Evolutionary conservation across 1,140 invertebrate species (phyloP), one percentile per base, ranked within the genome.

Genomic region (Drosophila fuyamai): DNA sequence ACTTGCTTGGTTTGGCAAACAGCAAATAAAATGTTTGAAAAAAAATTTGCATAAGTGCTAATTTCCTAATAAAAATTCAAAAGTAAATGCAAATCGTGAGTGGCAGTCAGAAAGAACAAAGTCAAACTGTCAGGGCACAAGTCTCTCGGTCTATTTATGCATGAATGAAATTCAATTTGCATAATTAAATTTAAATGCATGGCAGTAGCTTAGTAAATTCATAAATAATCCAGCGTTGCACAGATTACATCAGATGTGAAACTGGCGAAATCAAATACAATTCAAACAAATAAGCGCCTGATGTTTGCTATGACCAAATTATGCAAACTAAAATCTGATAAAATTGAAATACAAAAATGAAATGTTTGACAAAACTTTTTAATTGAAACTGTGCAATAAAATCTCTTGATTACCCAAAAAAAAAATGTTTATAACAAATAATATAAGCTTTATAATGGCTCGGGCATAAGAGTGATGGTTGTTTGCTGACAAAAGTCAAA

Each of bases 171-270:
- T 81, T 81, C 81, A 85, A 85, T 85, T 85, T 85, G 68, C 81
- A 85, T 85, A 85, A 85, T 85, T 85, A 85, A 85, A 80, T 46
- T 58, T 59, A 85, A 85, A 81, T 85, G 81, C 81, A 81, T 81
- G 65, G 50, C 66, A 62, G 44, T 57, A 57, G 59, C 43, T 63
- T 41, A 55, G 43, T 40, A 62, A 81, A 81, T 76, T 61, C 55
- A 75, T 65, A 76, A 66, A 62, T 79, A 62, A 70, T 62, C 41
- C 58, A 54, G 16, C 10, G 47, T 29, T 16, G 48, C 46, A 59
- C 14, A 67, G 36, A 73, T 76, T 44, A 54, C 46, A 81, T 60
- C 29, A 50, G 36, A 60, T 44, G 18, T 35, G 44, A 32, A 13
- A 61, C 35, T 47, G 62, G 7, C 47, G 46, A 51, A 81, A 63